These are phyloP conservation scores for Mus pahari DNA, from an alignment of 2,113 vertebrate species.

Conservation along the genomic window DNA sequence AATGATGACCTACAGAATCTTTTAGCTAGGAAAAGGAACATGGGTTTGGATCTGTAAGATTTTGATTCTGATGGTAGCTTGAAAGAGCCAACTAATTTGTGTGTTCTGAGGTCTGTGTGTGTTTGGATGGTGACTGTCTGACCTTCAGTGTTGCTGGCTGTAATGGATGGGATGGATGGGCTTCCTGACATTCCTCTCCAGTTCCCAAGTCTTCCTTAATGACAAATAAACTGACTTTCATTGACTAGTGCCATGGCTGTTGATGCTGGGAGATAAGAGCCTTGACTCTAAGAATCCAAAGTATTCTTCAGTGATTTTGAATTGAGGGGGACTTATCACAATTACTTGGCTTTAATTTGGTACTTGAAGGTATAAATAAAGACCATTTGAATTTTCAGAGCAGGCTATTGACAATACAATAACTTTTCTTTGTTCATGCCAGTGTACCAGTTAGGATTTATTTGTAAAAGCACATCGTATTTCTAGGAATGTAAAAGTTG, in stretches of 20 bases:
- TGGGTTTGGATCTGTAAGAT: not conserved
- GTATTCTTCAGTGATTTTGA: not conserved
- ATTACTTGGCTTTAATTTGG: slow-evolving; percentile 49
- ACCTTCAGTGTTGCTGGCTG: not conserved
- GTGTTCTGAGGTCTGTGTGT: too few species aligned
- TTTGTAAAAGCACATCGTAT: not conserved
- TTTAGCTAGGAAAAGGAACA: not conserved
- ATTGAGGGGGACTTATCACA: slow-evolving; percentile 16
- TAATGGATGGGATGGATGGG: slow-evolving; percentile 55
- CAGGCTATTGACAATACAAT: not conserved
- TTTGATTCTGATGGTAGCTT: not conserved
- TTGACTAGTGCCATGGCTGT: not conserved
- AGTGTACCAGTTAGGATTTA: not conserved
- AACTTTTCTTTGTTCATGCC: not conserved
- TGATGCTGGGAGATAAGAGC: slow-evolving; percentile 56
- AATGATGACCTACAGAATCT: not conserved
- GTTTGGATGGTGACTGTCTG: not conserved
- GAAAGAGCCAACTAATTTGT: not conserved
- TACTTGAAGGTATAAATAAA: slow-evolving; percentile 43
- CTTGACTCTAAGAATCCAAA: slow-evolving; percentile 21
- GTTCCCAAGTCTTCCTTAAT: slow-evolving; percentile 47
- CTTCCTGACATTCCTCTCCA: slow-evolving; percentile 50
- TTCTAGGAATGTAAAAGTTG: slow-evolving; percentile 45
- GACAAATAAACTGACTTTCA: slow-evolving; percentile 54
- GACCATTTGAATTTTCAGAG: slow-evolving; percentile 32